These are phyloP conservation scores for Idaea aversata DNA, from an alignment of 2,888 invertebrate species.

Conservation along the genomic window DNA sequence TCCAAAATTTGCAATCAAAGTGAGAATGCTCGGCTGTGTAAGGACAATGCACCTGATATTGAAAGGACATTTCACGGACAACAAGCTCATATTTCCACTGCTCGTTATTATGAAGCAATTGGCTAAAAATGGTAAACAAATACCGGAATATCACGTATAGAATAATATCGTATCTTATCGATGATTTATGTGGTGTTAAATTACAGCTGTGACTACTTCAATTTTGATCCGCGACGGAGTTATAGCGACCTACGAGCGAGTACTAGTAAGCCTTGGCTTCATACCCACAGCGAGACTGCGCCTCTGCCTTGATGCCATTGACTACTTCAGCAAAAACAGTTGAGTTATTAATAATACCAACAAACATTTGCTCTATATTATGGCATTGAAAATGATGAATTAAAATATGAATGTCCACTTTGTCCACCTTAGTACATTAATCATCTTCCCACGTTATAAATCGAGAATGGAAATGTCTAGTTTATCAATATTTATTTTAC, in stretches of 20 bases:
- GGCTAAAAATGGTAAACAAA: slow-evolving; percentile 79
- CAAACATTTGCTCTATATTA: neutral
- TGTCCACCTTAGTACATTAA: neutral
- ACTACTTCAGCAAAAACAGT: slow-evolving; percentile 85
- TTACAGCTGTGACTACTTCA: slow-evolving; percentile 68
- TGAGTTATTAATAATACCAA: slow-evolving; percentile 42
- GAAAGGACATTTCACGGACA: slow-evolving; percentile 81
- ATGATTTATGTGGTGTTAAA: slow-evolving; percentile 20
- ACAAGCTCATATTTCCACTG: slow-evolving; percentile 79
- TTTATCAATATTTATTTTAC: neutral
- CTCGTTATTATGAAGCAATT: slow-evolving; percentile 81
- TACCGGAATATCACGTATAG: neutral
- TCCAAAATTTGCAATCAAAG: slow-evolving; percentile 84
- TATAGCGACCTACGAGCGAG: slow-evolving; percentile 80
- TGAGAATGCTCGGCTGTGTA: slow-evolving; percentile 81
- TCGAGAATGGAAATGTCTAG: neutral
- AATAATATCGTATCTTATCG: slow-evolving; percentile 6
- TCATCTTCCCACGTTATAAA: neutral
- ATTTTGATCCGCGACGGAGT: slow-evolving; percentile 82
- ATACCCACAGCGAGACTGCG: slow-evolving; percentile 82
- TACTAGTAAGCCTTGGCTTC: slow-evolving; percentile 80
- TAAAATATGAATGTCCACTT: neutral
- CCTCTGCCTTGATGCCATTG: slow-evolving; percentile 83
- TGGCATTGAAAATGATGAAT: neutral
- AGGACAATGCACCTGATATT: slow-evolving; percentile 82